A percentile compares a stretch with the other conserved stretches of the same genome.
Evolutionary conservation across 2,888 invertebrate species (phyloP).

Genomic region (Harpagoxenus sublaevis): DNA sequence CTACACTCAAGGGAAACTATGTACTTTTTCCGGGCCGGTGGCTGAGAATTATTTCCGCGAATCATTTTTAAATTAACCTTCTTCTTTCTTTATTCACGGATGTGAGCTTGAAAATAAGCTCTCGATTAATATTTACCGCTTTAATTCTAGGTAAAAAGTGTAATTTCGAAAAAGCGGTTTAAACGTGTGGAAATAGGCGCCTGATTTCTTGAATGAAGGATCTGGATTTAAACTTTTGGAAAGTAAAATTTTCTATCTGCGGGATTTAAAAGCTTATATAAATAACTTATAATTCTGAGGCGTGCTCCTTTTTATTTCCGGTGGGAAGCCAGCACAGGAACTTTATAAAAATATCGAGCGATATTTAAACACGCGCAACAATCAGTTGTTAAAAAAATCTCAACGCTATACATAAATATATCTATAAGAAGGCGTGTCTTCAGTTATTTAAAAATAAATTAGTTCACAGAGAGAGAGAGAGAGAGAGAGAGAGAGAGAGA

Average conservation of each 20-base stretch:
- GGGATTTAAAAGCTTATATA: neutral
- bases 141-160: neutral
- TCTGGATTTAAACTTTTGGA: neutral
- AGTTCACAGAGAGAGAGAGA: neutral
- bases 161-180: neutral
- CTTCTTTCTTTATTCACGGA: neutral
- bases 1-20: neutral
- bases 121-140: neutral
- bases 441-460: neutral
- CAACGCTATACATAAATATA: neutral
- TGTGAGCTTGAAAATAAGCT: neutral
- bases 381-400: neutral
- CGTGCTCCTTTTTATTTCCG: neutral
- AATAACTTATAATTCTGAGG: neutral
- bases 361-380: neutral
- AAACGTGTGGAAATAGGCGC: neutral
- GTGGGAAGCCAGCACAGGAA: too few relatives aligned
- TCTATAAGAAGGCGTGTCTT: neutral
- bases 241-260: neutral
- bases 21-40: neutral
- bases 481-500: neutral
- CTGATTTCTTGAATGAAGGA: neutral
- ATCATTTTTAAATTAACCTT: neutral
- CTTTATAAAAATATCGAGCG: neutral
- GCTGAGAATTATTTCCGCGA: neutral